Evolutionary conservation across 2,113 vertebrate species (phyloP), one percentile per base, ranked within the genome.

Genomic region (Poeciliopsis turrubarensis): DNA sequence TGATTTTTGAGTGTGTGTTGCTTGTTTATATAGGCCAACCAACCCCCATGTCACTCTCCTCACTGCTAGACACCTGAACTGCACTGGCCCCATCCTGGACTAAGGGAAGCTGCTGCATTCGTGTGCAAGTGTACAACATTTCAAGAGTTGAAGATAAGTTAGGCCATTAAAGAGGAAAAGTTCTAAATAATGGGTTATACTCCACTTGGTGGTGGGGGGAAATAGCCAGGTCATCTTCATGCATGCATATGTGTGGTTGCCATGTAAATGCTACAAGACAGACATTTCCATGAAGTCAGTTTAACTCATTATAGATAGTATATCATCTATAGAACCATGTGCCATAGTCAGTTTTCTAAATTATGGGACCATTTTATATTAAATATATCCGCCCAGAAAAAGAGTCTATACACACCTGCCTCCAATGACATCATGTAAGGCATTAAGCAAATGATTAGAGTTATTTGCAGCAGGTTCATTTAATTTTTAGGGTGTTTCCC

Each of bases 141-240:
- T 73, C 78, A 71, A 19, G 72, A 83, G 76, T 73, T 80, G 80
- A 74, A 67, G 79, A 77, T 65, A 78, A 87, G 84, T 70, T 60
- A 81, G 67, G 75, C 80, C 86, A 86, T 88, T 60, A 65, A 72
- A 85, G 66, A 80, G 79, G 81, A 90, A 72, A 91, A 76, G 86
- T 80, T 68, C 75, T 76, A 77, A 68, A 80, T 78, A 25, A 9
- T 57, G 51, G 1, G 17, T 57, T n/a, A 25, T n/a, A 57, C 51
- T 57, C 1, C 17, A 47, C 66, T 82, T 91, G 93, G 81, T 87
- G 89, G 85, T 87, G 81, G 88, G 85, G 90, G 87, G 75, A 85
- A 61, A 62, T 69, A 85, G 89, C 83, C 91, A 91, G 82, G 73
- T 65, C 70, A 15, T 47, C 44, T 47, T 17, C 44, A 5, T 47